These are phyloP conservation scores for Drosophila equinoxialis DNA, from an alignment of 1,140 invertebrate species.

Conservation along the genomic window DNA sequence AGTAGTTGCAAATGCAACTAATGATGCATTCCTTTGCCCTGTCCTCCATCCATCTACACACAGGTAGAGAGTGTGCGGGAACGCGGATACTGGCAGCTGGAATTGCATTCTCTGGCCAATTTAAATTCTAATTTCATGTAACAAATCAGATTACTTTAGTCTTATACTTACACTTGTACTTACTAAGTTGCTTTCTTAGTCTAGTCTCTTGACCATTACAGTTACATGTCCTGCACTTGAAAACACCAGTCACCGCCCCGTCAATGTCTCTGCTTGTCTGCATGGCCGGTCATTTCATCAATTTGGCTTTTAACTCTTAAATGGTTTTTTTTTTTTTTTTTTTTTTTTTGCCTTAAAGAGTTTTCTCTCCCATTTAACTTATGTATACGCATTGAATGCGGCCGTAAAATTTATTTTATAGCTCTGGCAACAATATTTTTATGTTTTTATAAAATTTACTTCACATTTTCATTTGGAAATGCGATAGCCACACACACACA, in stretches of 20 bases:
- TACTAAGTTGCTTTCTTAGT: background rate
- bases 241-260: no score
- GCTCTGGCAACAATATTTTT: conserved; percentile 55
- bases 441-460: conserved; percentile 56
- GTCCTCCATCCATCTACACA: background rate
- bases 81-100: conserved; percentile 21
- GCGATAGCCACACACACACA: conserved; percentile 34
- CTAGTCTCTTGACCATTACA: conserved; percentile 55
- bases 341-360: conserved; percentile 12
- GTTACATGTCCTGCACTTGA: conserved; percentile 48
- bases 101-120: conserved; percentile 64
- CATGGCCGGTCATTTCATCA: conserved; percentile 22
- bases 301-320: conserved; percentile 21
- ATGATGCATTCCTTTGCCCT: conserved; percentile 63
- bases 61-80: background rate
- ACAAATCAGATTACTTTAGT: conserved; percentile 67
- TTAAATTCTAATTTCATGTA: conserved; percentile 78
- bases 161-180: conserved; percentile 3
- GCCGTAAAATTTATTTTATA: conserved; percentile 48
- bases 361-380: conserved; percentile 29
- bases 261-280: background rate
- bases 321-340: conserved; percentile 1
- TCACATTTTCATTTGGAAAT: conserved; percentile 54
- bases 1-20: conserved; percentile 46
- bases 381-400: background rate